Evolutionary conservation across 2,888 invertebrate genomes (phyloP), one percentile per base, ranked within the genome.

Genomic region (Heterodera filipjevi): DNA sequence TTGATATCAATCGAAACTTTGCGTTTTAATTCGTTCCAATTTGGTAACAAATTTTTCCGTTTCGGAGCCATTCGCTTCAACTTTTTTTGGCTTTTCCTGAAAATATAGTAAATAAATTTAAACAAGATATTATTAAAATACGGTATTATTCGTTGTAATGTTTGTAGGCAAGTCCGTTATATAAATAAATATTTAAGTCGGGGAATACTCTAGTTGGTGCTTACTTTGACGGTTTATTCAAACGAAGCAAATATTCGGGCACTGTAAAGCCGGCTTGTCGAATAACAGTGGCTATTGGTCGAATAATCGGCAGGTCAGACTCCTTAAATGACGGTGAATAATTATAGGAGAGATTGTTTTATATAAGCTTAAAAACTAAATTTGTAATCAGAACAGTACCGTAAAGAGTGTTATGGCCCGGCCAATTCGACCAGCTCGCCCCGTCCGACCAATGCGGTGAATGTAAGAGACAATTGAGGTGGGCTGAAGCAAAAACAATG

Each of bases 251-350:
- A 90, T 95, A 98, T 32, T 94, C 93, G 0, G 97, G 96, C 0
- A 98, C 95, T 19, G 93, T 92, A 89, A 96, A 95, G 0, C 97
- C 97, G 0, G 97, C 95, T 87, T 94, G 93, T 87, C 93, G 93
- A 91, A 98, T 93, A 66, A 97, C 93, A 77, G 94, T 93, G 0
- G 96, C 96, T 90, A 98, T 95, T 87, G 94, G 94, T 89, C 95
- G 92, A 12, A 98, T 92, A 90, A 95, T 93, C 10, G 92, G 92
- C n/a, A 93, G 93, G 90, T 99, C 98, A 49, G 94, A 93, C 87
- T 94, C 93, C 59, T 59, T 27, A 59, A n/a, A n/a, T n/a, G n/a
- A 53, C 39, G 12, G 39, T 19, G 53, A 53, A n/a, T 5, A 53
- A 53, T 22, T 22, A 3, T 19, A 22, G 5, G 2, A n/a, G 0